phyloP scores from a whole-genome alignment of 92 coral and sea anemone species.

The Phymanthus crucifer region DNA sequence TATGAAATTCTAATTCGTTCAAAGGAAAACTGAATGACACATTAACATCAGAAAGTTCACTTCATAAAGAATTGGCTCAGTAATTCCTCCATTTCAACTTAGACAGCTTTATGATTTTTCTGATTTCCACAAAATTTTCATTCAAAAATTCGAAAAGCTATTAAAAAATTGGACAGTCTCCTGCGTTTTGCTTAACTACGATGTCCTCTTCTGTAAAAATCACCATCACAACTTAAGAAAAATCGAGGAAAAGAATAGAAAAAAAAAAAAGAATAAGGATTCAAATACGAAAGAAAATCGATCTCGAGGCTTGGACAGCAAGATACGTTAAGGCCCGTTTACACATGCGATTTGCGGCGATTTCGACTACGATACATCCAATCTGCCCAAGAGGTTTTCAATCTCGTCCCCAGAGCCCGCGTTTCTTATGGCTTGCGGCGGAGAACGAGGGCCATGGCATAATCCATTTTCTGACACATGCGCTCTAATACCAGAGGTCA shows the following conservation, averaged over 20 bases:
- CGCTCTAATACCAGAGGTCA: too few species aligned
- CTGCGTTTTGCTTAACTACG: background rate
- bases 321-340: background rate
- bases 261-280: background rate
- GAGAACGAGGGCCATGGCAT: too few species aligned
- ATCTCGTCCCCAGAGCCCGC: too few species aligned
- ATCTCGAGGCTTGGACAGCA: background rate
- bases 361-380: too few species aligned
- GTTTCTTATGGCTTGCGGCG: too few species aligned
- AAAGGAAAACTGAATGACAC: too few species aligned
- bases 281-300: background rate
- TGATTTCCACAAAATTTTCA: background rate
- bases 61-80: too few species aligned
- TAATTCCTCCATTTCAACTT: background rate
- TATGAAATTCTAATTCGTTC: background rate
- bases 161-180: background rate
- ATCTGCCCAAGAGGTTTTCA: too few species aligned
- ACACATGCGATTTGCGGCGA: too few species aligned
- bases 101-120: background rate
- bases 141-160: background rate
- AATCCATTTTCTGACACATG: too few species aligned
- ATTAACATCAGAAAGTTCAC: background rate
- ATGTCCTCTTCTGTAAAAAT: conserved; percentile 9
- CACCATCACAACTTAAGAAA: conserved; percentile 8
- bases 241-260: background rate